phyloP scores from a whole-genome alignment of 2,113 vertebrate genomes.

The Egretta garzetta region DNA sequence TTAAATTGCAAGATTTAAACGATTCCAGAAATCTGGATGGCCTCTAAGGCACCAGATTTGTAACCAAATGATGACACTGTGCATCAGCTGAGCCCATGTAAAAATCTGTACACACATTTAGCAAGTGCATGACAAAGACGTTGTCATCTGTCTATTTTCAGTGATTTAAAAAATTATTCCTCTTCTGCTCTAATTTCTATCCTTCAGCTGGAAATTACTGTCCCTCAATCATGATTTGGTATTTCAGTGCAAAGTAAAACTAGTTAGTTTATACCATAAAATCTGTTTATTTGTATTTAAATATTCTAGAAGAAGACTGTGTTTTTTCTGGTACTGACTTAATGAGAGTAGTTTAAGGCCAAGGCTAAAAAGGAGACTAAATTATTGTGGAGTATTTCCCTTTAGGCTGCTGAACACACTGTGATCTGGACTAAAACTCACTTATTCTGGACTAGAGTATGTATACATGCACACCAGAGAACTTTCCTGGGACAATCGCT shows the following conservation, averaged over 20 bases:
- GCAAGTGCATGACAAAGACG: neutral
- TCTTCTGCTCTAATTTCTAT: neutral
- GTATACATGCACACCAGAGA: neutral
- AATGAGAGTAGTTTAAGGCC: neutral
- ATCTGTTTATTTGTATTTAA: neutral
- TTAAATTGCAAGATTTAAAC: neutral
- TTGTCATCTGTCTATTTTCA: neutral
- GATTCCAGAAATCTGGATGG: neutral
- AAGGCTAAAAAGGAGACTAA: neutral
- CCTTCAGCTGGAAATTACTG: neutral
- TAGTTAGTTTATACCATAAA: neutral
- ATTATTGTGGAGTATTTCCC: constrained; percentile 5
- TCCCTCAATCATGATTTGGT: neutral
- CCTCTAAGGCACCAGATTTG: neutral
- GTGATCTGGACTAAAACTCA: neutral
- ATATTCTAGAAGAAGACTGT: neutral
- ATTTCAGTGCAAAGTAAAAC: neutral
- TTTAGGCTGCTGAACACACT: neutral
- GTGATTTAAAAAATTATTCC: neutral
- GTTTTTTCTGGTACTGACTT: neutral
- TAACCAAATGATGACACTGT: neutral
- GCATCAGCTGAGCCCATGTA: neutral
- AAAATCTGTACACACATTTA: neutral
- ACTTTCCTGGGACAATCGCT: constrained; percentile 32
- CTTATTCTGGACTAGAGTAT: neutral